Conservation (phyloP, 2,797 vertebrate genomes). For the Sarcoramphus papa region DNA sequence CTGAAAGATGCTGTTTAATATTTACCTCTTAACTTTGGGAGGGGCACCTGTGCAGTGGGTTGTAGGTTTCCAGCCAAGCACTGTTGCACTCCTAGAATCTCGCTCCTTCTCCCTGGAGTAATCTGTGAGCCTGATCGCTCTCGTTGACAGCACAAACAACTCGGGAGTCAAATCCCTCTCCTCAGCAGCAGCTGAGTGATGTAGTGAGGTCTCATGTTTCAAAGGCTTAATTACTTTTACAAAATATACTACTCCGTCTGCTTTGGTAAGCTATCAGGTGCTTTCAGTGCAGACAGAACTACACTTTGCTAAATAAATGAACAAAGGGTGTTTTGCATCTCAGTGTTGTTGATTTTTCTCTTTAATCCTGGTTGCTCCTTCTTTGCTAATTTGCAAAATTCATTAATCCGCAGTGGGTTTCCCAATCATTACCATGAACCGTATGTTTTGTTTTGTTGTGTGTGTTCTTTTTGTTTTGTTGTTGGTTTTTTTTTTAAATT, state of each 20-base stretch:
- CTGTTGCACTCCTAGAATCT: not conserved
- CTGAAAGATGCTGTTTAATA: not conserved
- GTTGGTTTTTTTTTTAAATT: not conserved
- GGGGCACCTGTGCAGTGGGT: not conserved
- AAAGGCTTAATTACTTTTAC: conserved; percentile 62
- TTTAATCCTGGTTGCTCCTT: conserved; percentile 27
- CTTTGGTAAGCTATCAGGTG: conserved; percentile 27
- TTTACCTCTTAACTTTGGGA: not conserved
- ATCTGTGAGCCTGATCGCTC: not conserved
- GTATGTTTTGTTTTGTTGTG: conserved; percentile 7
- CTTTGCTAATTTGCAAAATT: conserved; percentile 48
- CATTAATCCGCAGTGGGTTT: conserved; percentile 39
- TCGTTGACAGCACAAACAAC: conserved; percentile 45
- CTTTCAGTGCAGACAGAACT: not conserved
- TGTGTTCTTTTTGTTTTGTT: not conserved
- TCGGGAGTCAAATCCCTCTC: conserved; percentile 27
- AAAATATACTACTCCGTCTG: conserved; percentile 33
- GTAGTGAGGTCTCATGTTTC: conserved; percentile 32
- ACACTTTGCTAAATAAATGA: conserved; percentile 34
- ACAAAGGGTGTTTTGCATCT: conserved; percentile 25
- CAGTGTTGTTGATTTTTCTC: not conserved
- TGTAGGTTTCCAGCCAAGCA: not conserved
- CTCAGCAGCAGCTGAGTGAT: conserved; percentile 12
- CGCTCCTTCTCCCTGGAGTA: not conserved
- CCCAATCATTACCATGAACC: not conserved